A percentile compares a stretch with the other conserved stretches of the same genome.
Evolutionary conservation across 2,113 vertebrate genomes (phyloP).

Genomic region (Carettochelys insculpta): DNA sequence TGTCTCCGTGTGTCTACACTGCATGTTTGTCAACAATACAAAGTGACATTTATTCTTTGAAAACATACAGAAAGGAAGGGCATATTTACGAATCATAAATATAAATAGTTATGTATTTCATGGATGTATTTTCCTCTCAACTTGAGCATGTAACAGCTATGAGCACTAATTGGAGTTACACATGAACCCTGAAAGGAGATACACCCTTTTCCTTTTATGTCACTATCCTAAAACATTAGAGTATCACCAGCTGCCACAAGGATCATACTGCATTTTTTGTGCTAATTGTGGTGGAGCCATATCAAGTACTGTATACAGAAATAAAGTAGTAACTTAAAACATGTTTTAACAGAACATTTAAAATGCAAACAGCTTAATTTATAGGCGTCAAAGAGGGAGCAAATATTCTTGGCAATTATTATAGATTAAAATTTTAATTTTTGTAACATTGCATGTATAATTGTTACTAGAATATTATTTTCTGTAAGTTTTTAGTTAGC

Average conservation of each 20-base stretch:
- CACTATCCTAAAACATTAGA: slow-evolving; percentile 55
- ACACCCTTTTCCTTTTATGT: slow-evolving; percentile 47
- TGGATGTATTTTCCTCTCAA: slow-evolving; percentile 18
- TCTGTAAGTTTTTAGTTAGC: not conserved
- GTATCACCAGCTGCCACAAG: slow-evolving; percentile 56
- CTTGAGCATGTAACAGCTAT: slow-evolving; percentile 35
- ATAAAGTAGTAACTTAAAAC: not conserved
- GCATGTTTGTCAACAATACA: not conserved
- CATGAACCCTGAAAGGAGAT: slow-evolving; percentile 51
- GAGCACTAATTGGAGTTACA: slow-evolving; percentile 56
- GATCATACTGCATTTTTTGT: slow-evolving; percentile 50
- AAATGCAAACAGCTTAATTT: slow-evolving; percentile 17
- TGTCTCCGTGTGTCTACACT: too few relatives aligned
- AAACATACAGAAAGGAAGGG: not conserved
- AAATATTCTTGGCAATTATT: not conserved
- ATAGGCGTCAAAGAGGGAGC: not conserved
- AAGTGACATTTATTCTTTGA: slow-evolving; percentile 48
- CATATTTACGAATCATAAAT: slow-evolving; percentile 59
- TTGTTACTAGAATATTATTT: not conserved
- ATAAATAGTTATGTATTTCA: slow-evolving; percentile 53
- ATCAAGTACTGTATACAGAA: slow-evolving; percentile 29
- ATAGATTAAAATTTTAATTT: not conserved
- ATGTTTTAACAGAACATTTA: not conserved
- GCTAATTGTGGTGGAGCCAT: slow-evolving; percentile 14
- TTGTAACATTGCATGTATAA: not conserved